These are phyloP conservation scores for Pangasianodon hypophthalmus DNA, from an alignment of 2,113 vertebrate species.

Conservation along the genomic window DNA sequence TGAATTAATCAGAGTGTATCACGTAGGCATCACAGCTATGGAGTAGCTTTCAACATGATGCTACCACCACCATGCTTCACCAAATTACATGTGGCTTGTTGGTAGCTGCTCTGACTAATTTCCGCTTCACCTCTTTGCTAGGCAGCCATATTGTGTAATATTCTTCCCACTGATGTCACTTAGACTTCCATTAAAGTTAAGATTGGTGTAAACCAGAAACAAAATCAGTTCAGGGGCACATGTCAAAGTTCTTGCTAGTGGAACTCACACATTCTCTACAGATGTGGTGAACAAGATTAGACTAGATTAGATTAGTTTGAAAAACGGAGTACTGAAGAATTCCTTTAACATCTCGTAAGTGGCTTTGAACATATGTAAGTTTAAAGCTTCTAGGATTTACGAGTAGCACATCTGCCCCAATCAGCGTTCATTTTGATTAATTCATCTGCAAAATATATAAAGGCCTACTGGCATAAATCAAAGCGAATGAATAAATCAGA, in stretches of 20 bases:
- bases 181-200: neutral
- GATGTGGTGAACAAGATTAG: neutral
- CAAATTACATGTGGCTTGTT: neutral
- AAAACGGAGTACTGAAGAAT: neutral
- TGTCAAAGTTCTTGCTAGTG: neutral
- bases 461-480: neutral
- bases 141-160: neutral
- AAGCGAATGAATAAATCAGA: neutral
- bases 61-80: neutral
- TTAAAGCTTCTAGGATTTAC: neutral
- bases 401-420: neutral
- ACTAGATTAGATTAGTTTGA: neutral
- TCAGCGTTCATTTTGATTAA: neutral
- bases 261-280: neutral
- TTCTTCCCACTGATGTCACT: neutral
- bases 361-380: neutral
- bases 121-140: neutral
- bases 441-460: neutral
- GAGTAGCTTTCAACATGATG: neutral
- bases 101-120: neutral
- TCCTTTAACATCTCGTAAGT: neutral
- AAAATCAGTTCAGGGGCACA: neutral
- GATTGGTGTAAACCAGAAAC: neutral
- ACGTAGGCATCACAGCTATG: too few relatives aligned
- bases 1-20: neutral